phyloP scores from a whole-genome alignment of 2,888 invertebrate genomes.

The Melanotus villosus region DNA sequence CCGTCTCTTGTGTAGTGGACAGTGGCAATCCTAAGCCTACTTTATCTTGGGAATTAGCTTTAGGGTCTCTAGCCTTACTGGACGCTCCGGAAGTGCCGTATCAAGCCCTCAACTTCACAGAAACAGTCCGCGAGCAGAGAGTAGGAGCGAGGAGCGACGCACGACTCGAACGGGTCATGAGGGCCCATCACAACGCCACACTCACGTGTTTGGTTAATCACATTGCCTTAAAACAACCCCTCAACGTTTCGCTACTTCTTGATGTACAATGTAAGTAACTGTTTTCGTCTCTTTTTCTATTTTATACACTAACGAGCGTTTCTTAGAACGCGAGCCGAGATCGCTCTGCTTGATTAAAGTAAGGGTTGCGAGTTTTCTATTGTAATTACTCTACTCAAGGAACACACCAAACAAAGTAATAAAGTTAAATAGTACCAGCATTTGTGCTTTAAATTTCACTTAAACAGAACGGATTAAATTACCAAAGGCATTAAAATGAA shows the following conservation, averaged over 20 bases:
- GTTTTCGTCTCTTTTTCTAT: conserved; percentile 9
- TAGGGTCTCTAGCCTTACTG: conserved; percentile 72
- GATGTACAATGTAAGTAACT: conserved; percentile 78
- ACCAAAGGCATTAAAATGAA: conserved; percentile 42
- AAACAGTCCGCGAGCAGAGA: conserved; percentile 62
- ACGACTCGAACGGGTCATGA: conserved; percentile 80
- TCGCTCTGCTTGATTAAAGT: conserved; percentile 35
- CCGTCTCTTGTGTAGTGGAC: conserved; percentile 89
- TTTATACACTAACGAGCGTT: no score
- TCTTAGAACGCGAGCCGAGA: no score
- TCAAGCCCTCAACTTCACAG: conserved; percentile 70
- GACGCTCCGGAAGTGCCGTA: conserved; percentile 73
- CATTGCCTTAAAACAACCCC: conserved; percentile 71
- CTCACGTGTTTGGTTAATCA: conserved; percentile 87
- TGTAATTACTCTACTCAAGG: conserved; percentile 39
- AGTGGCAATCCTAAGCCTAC: conserved; percentile 82
- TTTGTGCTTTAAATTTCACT: conserved; percentile 41
- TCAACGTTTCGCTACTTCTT: conserved; percentile 74
- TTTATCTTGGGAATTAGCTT: conserved; percentile 77
- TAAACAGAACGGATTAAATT: conserved; percentile 40
- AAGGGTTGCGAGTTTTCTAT: conserved; percentile 35
- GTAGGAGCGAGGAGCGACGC: conserved; percentile 75
- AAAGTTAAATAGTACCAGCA: conserved; percentile 43
- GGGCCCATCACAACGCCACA: conserved; percentile 90
- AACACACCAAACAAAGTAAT: conserved; percentile 41